Percentiles rank a stretch among this genome's conserved stretches.
Conservation (phyloP, 2,888 invertebrate genomes). For the Schizaphis graminum region DNA sequence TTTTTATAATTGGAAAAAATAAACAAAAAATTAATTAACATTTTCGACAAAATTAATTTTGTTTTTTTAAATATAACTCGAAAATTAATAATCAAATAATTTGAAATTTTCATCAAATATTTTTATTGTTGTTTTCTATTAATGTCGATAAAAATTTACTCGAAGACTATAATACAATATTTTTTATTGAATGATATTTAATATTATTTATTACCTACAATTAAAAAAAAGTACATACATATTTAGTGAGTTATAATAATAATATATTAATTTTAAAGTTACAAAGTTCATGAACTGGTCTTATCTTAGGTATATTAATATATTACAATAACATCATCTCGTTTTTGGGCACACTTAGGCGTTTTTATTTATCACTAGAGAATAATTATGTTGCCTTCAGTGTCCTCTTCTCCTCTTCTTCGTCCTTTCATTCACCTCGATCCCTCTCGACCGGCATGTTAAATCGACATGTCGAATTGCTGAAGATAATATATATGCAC, state of each 20-base stretch:
- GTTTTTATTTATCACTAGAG: neutral
- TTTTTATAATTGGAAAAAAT: too few relatives aligned
- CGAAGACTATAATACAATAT: neutral
- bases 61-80: too few relatives aligned
- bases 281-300: neutral
- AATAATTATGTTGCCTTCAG: neutral
- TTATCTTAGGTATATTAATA: neutral
- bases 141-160: too few relatives aligned
- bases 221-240: neutral
- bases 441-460: neutral
- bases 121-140: too few relatives aligned
- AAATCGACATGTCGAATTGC: neutral
- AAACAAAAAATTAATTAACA: too few relatives aligned
- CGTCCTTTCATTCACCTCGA: neutral
- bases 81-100: too few relatives aligned
- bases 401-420: neutral
- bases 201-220: neutral
- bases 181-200: neutral
- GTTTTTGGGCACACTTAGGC: neutral
- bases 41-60: too few relatives aligned
- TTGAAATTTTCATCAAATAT: too few relatives aligned
- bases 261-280: neutral
- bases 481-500: neutral
- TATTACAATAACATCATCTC: neutral
- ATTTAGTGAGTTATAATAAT: neutral